phyloP scores from a whole-genome alignment of 2,113 vertebrate genomes.

The Tichodroma muraria region DNA sequence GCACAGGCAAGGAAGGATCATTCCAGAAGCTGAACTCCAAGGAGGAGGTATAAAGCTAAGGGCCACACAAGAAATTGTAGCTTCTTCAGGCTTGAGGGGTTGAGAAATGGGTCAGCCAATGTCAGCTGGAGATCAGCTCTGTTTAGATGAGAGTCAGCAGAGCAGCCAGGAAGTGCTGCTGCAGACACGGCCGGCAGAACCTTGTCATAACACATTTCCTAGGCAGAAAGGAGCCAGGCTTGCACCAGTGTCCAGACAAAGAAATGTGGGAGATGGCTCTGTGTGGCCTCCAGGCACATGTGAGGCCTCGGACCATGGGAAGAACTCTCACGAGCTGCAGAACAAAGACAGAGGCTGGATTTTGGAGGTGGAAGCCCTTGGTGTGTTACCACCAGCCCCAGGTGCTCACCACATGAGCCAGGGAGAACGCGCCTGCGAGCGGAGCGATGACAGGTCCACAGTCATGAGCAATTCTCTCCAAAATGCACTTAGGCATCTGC shows the following conservation, averaged over 20 bases:
- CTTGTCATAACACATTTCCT: not conserved
- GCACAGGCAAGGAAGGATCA: not conserved
- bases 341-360: not conserved
- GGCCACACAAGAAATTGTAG: not conserved
- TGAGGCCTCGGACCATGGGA: accelerated
- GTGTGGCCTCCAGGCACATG: accelerated
- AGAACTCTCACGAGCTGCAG: not conserved
- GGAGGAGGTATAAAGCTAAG: not conserved
- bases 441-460: not conserved
- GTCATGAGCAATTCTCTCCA: not conserved
- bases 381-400: not conserved
- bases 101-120: not conserved
- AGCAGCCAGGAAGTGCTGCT: not conserved
- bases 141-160: not conserved
- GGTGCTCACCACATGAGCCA: constrained; percentile 9
- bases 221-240: not conserved
- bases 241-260: not conserved
- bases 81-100: not conserved
- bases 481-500: constrained; percentile 17
- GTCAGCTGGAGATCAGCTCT: not conserved
- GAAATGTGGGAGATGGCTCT: not conserved
- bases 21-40: not conserved
- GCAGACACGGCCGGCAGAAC: not conserved
- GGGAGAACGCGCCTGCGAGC: accelerated
- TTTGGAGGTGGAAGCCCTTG: not conserved